Evolutionary conservation across 2,888 invertebrate species (phyloP), one percentile per base, ranked within the genome.

Genomic region (Trachelus troglodyta): DNA sequence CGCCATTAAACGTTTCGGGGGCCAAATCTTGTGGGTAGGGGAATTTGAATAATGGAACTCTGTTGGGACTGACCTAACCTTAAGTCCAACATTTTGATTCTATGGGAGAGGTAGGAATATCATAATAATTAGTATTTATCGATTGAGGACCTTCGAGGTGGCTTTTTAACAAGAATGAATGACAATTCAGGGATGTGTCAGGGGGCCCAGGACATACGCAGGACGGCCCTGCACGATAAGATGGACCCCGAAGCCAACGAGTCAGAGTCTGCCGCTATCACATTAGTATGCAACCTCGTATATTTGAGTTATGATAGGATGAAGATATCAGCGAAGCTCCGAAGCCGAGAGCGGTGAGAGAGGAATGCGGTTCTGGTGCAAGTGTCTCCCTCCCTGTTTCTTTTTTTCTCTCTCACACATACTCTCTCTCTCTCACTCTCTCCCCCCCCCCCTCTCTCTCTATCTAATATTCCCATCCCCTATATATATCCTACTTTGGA

Each of bases 221-320:
- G 6, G 56, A 56, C 56, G 56, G 56, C 56, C 56, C 56, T 56
- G 56, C 56, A 56, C 23, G 56, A 56, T 56, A 56, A 56, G 56
- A 56, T 56, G 56, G 71, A 33, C 71, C 71, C 71, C 71, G 71
- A 71, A 12, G 71, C 71, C 23, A 23, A 56, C 56, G 56, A 56
- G 56, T 56, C 56, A 56, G 56, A 56, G 56, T 56, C 56, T 56
- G 71, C 71, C 71, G 71, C 71, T 71, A 71, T 71, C 71, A 34
- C 23, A 33, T 71, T 71, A 71, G 71, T 71, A 71, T 71, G 71
- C 71, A 71, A 33, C 71, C n/a, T 74, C 71, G 76, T 74, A 56
- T 77, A 71, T 81, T 83, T 85, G 83, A 87, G 81, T 87, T 85
- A 86, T 83, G 87, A 85, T 84, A 82, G 82, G 79, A 76, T 85